These are phyloP conservation scores for Macrocentrus cingulum DNA, from an alignment of 1,140 invertebrate genomes.

Conservation along the genomic window DNA sequence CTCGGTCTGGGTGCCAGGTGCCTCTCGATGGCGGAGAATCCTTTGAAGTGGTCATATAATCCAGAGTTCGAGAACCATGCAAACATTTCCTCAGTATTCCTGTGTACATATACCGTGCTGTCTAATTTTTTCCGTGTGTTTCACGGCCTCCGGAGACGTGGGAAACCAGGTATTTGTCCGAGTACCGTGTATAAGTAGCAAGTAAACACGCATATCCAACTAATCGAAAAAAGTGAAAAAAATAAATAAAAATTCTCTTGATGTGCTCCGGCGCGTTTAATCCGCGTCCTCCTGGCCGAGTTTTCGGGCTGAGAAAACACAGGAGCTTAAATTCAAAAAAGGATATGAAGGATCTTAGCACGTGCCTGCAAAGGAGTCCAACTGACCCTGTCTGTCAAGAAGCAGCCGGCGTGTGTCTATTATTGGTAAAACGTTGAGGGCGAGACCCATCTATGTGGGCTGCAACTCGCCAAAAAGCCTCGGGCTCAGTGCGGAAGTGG, in stretches of 20 bases:
- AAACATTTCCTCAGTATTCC: conserved; percentile 29
- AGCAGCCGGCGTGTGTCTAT: conserved; percentile 34
- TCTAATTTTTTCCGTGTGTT: conserved; percentile 23
- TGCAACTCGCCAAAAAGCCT: background rate
- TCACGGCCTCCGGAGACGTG: background rate
- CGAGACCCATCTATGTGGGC: background rate
- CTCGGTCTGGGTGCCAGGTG: conserved; percentile 29
- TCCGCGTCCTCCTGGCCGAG: too few species aligned
- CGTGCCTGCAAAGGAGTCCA: conserved; percentile 12
- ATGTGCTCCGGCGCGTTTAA: too few species aligned
- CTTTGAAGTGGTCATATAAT: conserved; percentile 35
- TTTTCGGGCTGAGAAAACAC: background rate
- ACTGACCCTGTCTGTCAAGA: conserved; percentile 36
- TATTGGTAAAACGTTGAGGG: conserved; percentile 20
- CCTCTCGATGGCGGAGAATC: conserved; percentile 28
- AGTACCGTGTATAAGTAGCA: background rate
- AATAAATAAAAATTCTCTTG: too few species aligned
- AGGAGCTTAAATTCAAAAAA: background rate
- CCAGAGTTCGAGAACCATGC: conserved; percentile 25
- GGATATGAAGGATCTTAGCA: background rate
- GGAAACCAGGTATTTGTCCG: conserved; percentile 4
- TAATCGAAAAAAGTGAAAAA: too few species aligned
- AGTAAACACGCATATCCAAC: too few species aligned
- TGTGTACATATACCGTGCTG: conserved; percentile 14
- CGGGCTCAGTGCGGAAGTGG: conserved; percentile 21